Conservation (phyloP, 2,113 vertebrate species). For the Sialia sialis region DNA sequence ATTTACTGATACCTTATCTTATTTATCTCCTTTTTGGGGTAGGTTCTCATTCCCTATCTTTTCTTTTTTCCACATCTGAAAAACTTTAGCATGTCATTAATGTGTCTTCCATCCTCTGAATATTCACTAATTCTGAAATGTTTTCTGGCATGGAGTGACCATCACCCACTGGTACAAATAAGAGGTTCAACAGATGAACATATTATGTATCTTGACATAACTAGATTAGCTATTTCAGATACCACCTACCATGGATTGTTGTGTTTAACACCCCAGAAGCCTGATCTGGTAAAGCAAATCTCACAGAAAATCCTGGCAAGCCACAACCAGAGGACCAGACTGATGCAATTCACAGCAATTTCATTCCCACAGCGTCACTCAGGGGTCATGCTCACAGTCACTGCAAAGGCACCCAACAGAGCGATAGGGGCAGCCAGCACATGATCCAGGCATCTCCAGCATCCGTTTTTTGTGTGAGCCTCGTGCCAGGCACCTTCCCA, state of each 20-base stretch:
- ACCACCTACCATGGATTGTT: fast-evolving
- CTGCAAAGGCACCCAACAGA: neutral
- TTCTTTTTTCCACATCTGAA: neutral
- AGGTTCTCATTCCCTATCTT: neutral
- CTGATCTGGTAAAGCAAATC: neutral
- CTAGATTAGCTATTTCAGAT: neutral
- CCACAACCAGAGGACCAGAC: neutral
- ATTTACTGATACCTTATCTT: neutral
- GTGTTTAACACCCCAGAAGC: neutral
- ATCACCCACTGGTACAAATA: neutral
- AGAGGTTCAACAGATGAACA: neutral
- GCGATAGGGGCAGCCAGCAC: fast-evolving
- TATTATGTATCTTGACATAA: neutral
- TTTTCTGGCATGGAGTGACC: neutral
- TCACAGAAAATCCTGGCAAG: neutral
- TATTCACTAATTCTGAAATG: neutral
- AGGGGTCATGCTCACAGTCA: neutral
- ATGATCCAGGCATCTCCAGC: neutral
- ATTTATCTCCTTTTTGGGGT: neutral
- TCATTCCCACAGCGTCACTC: neutral
- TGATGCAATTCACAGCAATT: neutral
- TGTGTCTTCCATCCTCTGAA: neutral
- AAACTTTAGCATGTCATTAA: neutral
- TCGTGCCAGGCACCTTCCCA: neutral
- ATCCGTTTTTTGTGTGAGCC: neutral